phyloP scores from a whole-genome alignment of 2,888 invertebrate genomes.

The Clanis bilineata region DNA sequence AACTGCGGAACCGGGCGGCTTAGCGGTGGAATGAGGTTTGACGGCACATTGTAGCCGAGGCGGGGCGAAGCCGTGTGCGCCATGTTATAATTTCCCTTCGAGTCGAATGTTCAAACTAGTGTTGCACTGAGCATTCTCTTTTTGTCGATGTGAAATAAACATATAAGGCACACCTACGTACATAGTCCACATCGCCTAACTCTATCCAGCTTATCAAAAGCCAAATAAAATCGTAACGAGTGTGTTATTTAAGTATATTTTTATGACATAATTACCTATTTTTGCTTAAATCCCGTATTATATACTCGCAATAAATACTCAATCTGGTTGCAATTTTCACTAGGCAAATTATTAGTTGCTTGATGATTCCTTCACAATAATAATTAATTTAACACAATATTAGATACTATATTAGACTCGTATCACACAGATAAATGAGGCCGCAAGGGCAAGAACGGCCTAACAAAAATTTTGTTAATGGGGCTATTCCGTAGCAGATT shows the following conservation, averaged over 20 bases:
- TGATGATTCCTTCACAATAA: no score
- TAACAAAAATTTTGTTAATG: no score
- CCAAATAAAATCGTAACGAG: neutral
- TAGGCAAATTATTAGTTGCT: no score
- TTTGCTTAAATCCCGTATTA: no score
- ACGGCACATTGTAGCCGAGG: constrained; percentile 80
- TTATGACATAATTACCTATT: neutral
- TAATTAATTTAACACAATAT: no score
- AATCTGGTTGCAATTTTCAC: no score
- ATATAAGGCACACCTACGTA: neutral
- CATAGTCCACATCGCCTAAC: neutral
- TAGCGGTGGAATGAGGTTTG: constrained; percentile 81
- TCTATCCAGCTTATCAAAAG: neutral
- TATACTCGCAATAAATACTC: no score
- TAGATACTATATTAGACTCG: no score
- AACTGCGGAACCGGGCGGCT: constrained; percentile 81
- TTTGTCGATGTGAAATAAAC: constrained; percentile 58
- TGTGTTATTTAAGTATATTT: neutral
- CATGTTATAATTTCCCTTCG: constrained; percentile 81
- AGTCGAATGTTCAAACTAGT: constrained; percentile 77
- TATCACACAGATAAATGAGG: no score
- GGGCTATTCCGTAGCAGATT: no score
- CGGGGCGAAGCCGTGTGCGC: constrained; percentile 80
- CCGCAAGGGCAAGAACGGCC: no score
- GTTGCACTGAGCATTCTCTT: constrained; percentile 72